Conservation (phyloP, 1,140 invertebrate genomes). For the Ceratosolen fusciceps region DNA sequence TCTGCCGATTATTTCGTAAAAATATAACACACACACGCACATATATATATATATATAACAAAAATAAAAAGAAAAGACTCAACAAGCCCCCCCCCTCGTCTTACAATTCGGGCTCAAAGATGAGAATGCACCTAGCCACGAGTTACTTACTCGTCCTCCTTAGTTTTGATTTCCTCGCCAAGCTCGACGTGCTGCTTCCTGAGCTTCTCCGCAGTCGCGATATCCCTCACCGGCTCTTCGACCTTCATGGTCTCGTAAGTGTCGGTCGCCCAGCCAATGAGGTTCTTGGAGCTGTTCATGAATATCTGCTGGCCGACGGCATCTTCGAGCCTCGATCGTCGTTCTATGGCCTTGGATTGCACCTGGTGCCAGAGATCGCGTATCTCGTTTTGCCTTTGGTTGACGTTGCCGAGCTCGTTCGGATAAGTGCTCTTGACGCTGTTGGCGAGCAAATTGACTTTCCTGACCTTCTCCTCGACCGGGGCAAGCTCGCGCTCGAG, state of each 20-base stretch:
- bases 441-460: slow-evolving; percentile 84
- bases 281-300: slow-evolving; percentile 85
- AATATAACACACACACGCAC: no score
- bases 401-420: slow-evolving; percentile 88
- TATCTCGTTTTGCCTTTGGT: slow-evolving; percentile 87
- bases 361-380: slow-evolving; percentile 90
- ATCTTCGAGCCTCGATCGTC: slow-evolving; percentile 87
- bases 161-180: slow-evolving; percentile 90
- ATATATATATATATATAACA: no score
- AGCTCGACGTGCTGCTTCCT: slow-evolving; percentile 94
- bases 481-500: slow-evolving; percentile 91
- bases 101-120: no score
- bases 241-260: slow-evolving; percentile 87
- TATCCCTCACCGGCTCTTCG: slow-evolving; percentile 87
- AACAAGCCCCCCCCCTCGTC: no score
- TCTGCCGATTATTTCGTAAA: no score
- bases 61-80: no score
- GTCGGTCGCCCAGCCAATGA: slow-evolving; percentile 83
- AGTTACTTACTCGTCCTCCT: slow-evolving; percentile 84
- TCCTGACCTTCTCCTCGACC: slow-evolving; percentile 87
- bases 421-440: slow-evolving; percentile 93
- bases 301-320: slow-evolving; percentile 96
- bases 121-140: no score
- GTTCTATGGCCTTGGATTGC: slow-evolving; percentile 84
- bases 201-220: slow-evolving; percentile 90